Evolutionary conservation across 2,113 vertebrate species (phyloP).

Genomic region (Albula goreensis): DNA sequence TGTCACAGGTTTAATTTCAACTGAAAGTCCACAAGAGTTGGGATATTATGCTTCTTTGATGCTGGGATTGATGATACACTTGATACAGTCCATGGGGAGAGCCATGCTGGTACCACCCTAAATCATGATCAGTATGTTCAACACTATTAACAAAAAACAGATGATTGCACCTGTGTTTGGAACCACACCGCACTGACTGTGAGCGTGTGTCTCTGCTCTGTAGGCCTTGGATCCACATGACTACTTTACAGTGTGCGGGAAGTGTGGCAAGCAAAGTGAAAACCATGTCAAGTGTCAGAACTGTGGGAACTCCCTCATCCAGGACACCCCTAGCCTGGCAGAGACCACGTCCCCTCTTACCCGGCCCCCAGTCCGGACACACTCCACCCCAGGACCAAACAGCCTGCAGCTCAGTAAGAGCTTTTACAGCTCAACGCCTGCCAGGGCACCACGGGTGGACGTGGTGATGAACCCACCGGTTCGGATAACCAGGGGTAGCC

Average conservation of each 20-base stretch:
- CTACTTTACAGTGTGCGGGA: slow-evolving; percentile 70
- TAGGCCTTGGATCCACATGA: slow-evolving; percentile 72
- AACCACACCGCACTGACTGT: no score
- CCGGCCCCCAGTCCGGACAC: slow-evolving; percentile 80
- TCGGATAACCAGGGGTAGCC: slow-evolving; percentile 62
- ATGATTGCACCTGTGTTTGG: no score
- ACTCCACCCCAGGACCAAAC: slow-evolving; percentile 69
- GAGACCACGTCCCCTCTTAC: slow-evolving; percentile 66
- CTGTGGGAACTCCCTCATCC: slow-evolving; percentile 68
- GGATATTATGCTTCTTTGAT: no score
- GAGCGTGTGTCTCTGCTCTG: not conserved
- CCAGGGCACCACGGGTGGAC: slow-evolving; percentile 58
- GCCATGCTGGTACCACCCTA: no score
- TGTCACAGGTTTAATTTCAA: no score
- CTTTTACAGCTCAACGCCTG: slow-evolving; percentile 74
- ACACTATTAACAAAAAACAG: no score
- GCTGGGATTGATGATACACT: no score
- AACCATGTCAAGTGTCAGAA: slow-evolving; percentile 74
- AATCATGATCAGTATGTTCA: no score
- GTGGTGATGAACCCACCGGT: slow-evolving; percentile 64
- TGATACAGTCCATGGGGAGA: no score
- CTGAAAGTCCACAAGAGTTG: no score
- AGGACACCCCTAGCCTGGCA: slow-evolving; percentile 67
- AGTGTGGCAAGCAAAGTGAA: slow-evolving; percentile 76
- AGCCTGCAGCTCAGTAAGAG: slow-evolving; percentile 70